Percentiles rank a stretch among this genome's conserved stretches.
Evolutionary conservation across 2,113 vertebrate species (phyloP).

Genomic region (Nipponia nippon): DNA sequence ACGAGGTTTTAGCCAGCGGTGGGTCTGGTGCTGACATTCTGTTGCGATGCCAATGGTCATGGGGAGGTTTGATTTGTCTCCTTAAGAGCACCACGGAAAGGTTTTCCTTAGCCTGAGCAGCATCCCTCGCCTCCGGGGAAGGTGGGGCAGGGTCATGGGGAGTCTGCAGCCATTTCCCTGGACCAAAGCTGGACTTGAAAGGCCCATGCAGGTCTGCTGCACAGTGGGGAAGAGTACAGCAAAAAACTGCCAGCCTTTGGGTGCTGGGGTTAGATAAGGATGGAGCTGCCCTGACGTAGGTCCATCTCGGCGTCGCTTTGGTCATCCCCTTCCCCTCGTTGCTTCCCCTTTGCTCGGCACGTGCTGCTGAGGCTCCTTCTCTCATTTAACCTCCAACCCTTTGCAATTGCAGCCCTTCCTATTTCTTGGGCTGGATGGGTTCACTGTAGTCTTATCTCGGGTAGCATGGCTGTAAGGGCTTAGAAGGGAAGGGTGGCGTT

Average conservation of each 20-base stretch:
- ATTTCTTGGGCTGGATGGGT: fast-evolving
- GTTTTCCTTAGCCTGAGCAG: background rate
- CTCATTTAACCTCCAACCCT: background rate
- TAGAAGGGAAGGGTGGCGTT: fast-evolving
- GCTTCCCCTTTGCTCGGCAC: background rate
- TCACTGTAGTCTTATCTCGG: background rate
- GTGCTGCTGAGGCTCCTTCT: background rate
- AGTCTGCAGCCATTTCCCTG: background rate
- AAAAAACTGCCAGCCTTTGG: background rate
- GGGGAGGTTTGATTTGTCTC: background rate
- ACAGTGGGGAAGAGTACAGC: background rate
- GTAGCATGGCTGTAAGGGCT: background rate
- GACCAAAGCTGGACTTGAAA: background rate
- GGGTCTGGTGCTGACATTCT: background rate
- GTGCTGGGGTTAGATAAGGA: background rate
- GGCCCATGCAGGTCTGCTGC: background rate
- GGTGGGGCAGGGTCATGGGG: background rate
- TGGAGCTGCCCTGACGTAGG: background rate
- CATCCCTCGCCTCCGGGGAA: fast-evolving
- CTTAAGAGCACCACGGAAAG: background rate
- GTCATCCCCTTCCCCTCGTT: background rate
- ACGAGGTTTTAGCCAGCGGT: background rate
- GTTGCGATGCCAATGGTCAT: background rate
- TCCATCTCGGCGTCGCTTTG: background rate
- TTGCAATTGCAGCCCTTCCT: background rate